phyloP scores from a whole-genome alignment of 2,113 vertebrate genomes.

The Odobenus rosmarus region DNA sequence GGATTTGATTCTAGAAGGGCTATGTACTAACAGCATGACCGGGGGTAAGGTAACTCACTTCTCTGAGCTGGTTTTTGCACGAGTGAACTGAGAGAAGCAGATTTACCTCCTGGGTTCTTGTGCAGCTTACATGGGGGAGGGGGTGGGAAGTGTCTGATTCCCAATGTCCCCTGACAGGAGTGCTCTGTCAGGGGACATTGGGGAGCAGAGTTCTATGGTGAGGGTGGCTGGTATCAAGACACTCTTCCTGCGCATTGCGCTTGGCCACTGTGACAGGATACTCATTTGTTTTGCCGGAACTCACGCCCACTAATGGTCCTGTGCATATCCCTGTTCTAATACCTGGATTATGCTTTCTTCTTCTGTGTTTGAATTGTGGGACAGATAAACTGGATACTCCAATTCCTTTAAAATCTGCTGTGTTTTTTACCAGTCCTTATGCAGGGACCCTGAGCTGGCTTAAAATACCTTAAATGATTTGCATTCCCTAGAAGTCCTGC shows the following conservation, averaged over 20 bases:
- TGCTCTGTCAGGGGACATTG: background rate
- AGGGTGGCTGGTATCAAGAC: background rate
- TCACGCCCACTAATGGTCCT: background rate
- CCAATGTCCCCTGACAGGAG: too few relatives aligned
- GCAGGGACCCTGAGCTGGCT: background rate
- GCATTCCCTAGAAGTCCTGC: background rate
- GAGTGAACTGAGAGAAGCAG: background rate
- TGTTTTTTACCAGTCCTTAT: background rate
- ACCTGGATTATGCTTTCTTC: background rate
- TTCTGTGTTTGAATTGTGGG: background rate
- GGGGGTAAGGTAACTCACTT: background rate
- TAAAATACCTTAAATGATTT: background rate
- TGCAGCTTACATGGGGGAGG: background rate
- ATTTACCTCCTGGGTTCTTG: background rate
- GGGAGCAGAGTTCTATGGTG: background rate
- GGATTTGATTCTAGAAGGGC: background rate
- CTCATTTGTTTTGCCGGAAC: background rate
- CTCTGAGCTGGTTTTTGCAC: background rate
- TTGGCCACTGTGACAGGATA: rapidly evolving
- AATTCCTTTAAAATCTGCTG: background rate
- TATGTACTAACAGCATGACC: too few relatives aligned
- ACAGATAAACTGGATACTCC: background rate
- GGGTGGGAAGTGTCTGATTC: rapidly evolving
- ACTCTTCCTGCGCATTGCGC: rapidly evolving
- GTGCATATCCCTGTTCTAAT: too few relatives aligned